Evolutionary conservation across 2,888 invertebrate species (phyloP).

Genomic region (Drosophila conformis): DNA sequence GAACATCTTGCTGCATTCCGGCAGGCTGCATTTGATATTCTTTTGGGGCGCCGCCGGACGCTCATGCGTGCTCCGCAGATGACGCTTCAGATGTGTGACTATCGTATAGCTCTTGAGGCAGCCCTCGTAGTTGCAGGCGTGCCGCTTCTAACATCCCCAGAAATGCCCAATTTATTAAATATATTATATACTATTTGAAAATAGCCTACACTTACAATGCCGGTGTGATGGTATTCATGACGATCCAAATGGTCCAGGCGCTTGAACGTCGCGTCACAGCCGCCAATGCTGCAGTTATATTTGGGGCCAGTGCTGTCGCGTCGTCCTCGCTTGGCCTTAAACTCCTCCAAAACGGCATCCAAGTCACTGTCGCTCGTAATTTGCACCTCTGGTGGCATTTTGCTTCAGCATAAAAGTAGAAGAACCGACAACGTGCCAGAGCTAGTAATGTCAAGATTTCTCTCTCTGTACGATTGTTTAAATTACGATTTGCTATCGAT

Average conservation of each 20-base stretch:
- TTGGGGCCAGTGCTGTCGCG: conserved; percentile 73
- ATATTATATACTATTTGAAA: neutral
- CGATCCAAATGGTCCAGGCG: conserved; percentile 86
- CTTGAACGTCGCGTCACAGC: conserved; percentile 86
- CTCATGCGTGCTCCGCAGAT: conserved; percentile 86
- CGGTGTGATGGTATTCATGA: conserved; percentile 87
- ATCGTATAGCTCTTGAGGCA: conserved; percentile 88
- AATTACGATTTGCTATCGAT: neutral
- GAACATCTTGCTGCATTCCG: conserved; percentile 86
- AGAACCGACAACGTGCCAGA: conserved; percentile 21
- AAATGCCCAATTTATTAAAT: neutral
- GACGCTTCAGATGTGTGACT: conserved; percentile 88
- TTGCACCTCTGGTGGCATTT: conserved; percentile 70
- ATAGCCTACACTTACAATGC: conserved; percentile 85
- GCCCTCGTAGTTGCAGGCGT: conserved; percentile 86
- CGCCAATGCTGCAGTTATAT: conserved; percentile 85
- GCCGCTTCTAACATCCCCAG: conserved; percentile 85
- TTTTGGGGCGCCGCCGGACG: conserved; percentile 61
- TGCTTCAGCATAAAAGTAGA: neutral
- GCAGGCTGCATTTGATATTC: conserved; percentile 72
- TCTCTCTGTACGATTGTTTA: neutral
- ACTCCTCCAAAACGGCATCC: conserved; percentile 72
- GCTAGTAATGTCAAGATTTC: neutral
- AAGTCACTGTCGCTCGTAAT: conserved; percentile 82
- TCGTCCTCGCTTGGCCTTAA: conserved; percentile 35